Conservation (phyloP, 2,888 invertebrate genomes). For the Antitype chi region DNA sequence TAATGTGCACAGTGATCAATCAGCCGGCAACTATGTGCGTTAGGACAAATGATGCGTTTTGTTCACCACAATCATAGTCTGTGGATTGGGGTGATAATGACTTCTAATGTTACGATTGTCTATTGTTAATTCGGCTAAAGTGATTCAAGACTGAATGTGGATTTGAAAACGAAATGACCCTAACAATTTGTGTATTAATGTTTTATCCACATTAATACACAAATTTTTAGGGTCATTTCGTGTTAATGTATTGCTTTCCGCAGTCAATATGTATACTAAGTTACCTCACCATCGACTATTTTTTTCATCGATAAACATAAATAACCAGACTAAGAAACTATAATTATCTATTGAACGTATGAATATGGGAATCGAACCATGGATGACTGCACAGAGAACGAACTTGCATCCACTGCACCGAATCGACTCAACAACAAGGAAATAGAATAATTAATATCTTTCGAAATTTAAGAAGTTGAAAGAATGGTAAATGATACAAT, state of each 20-base stretch:
- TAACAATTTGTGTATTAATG: background rate
- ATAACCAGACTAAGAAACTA: constrained; percentile 31
- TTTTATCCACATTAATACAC: constrained; percentile 14
- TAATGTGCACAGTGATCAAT: constrained; percentile 63
- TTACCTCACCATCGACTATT: background rate
- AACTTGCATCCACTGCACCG: constrained; percentile 14
- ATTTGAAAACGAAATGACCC: constrained; percentile 3
- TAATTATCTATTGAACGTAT: constrained; percentile 28
- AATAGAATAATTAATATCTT: constrained; percentile 20
- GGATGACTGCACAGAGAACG: constrained; percentile 17
- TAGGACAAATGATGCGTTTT: constrained; percentile 68
- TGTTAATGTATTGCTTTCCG: constrained; percentile 10
- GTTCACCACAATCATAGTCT: constrained; percentile 33
- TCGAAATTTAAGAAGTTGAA: background rate
- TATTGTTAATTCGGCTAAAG: constrained; percentile 46
- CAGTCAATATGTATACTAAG: constrained; percentile 9
- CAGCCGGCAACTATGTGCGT: constrained; percentile 57
- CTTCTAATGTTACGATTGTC: constrained; percentile 45
- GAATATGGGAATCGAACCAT: constrained; percentile 37
- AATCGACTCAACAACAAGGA: constrained; percentile 15
- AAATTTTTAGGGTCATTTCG: constrained; percentile 12
- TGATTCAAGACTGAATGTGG: constrained; percentile 18
- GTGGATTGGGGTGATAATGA: constrained; percentile 35
- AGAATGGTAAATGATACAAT: constrained; percentile 13
- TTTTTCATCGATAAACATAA: constrained; percentile 25